A percentile compares a stretch with the other conserved stretches of the same genome.
phyloP scores from a whole-genome alignment of 2,113 vertebrate species.

The Apus apus region DNA sequence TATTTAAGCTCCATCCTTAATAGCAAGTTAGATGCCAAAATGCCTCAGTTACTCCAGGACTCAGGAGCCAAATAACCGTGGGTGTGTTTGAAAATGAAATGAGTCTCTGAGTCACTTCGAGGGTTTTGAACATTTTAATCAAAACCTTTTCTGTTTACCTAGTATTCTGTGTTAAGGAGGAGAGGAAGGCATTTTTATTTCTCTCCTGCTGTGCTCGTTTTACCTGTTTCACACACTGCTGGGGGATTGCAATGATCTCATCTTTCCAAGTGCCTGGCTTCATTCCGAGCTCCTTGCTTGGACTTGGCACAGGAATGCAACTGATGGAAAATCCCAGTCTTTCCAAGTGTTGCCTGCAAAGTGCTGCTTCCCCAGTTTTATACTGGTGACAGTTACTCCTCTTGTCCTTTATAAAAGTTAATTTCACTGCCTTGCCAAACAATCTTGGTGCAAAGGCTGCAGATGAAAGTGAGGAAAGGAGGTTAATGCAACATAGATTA shows the following conservation, averaged over 20 bases:
- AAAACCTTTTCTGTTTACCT: background rate
- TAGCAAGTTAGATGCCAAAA: background rate
- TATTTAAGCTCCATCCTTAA: background rate
- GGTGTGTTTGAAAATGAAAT: background rate
- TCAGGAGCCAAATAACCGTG: background rate
- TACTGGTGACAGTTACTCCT: background rate
- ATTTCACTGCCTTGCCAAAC: slow-evolving; percentile 6
- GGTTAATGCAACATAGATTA: background rate
- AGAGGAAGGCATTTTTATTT: background rate
- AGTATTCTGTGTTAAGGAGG: background rate
- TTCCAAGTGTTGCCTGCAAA: background rate
- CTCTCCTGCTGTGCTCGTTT: background rate
- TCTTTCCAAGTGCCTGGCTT: background rate
- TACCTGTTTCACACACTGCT: background rate
- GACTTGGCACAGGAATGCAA: background rate
- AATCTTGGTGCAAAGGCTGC: background rate
- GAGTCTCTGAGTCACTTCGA: background rate
- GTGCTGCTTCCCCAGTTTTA: background rate
- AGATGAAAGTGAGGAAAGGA: background rate
- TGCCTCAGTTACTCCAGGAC: background rate
- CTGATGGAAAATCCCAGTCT: background rate
- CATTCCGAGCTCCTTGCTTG: background rate
- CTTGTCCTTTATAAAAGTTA: slow-evolving; percentile 7
- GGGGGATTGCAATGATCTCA: background rate
- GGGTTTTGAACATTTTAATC: background rate